Percentiles rank a stretch among this genome's conserved stretches.
These are phyloP conservation scores for Anhinga anhinga DNA, from an alignment of 2,113 vertebrate species.

Conservation along the genomic window DNA sequence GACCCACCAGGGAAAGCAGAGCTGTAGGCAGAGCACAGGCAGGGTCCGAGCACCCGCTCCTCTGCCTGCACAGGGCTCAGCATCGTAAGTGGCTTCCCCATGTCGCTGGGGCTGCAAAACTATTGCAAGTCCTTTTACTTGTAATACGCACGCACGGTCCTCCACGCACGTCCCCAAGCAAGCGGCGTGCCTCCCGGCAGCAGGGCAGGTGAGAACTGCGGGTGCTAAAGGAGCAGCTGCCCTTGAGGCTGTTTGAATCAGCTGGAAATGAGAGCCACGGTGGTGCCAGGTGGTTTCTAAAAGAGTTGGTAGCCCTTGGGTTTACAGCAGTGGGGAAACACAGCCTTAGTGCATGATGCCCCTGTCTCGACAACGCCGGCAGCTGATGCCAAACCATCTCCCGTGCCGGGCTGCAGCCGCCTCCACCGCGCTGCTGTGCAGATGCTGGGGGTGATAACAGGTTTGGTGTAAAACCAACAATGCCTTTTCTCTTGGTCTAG, in stretches of 20 bases:
- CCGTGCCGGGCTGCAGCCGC: not conserved
- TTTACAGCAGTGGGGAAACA: not conserved
- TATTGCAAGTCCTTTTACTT: not conserved
- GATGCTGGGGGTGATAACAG: not conserved
- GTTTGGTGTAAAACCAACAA: not conserved
- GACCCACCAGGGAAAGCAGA: not conserved
- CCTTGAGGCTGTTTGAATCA: not conserved
- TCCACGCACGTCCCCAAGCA: fast-evolving
- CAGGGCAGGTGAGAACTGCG: not conserved
- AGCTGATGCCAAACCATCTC: not conserved
- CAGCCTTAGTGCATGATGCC: not conserved
- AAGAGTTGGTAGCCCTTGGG: not conserved
- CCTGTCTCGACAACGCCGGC: not conserved
- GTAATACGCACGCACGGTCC: fast-evolving
- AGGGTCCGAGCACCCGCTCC: not conserved
- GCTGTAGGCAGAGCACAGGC: not conserved
- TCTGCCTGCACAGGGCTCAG: not conserved
- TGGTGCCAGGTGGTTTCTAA: not conserved
- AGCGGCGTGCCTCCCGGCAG: not conserved
- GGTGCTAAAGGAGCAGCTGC: not conserved
- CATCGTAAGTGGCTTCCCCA: fast-evolving
- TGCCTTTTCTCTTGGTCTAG: not conserved
- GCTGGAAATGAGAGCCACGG: not conserved
- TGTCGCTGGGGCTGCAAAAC: not conserved
- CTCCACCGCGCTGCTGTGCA: not conserved